phyloP scores from a whole-genome alignment of 1,140 invertebrate genomes.

The Sarcophaga bullata region DNA sequence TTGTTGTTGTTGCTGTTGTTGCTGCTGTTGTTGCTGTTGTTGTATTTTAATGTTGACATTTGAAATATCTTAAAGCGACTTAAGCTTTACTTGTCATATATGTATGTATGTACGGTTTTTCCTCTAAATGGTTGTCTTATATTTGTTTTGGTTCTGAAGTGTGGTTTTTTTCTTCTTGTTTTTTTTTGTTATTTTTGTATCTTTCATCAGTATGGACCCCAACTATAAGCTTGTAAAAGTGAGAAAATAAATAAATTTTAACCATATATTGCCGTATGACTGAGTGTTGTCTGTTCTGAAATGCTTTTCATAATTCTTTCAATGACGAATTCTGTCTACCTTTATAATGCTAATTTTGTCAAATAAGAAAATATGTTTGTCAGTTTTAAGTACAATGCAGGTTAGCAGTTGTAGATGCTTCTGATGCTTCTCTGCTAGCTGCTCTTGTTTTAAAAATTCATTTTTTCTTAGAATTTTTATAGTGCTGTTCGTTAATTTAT shows the following conservation, averaged over 20 bases:
- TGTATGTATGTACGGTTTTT: background rate
- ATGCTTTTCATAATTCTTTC: no score
- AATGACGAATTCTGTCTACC: no score
- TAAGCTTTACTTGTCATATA: constrained; percentile 17
- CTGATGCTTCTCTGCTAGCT: background rate
- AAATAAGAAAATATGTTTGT: no score
- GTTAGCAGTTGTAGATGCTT: no score
- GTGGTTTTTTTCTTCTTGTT: background rate
- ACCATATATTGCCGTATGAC: no score
- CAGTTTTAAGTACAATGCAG: no score
- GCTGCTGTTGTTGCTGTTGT: no score
- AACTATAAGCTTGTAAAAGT: no score
- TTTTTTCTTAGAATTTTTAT: constrained; percentile 14
- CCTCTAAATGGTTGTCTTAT: background rate
- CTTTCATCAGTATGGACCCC: no score
- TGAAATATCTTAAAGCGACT: constrained; percentile 24
- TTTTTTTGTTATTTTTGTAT: no score
- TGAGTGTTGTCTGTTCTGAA: no score
- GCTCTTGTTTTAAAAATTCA: constrained; percentile 9
- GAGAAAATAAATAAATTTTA: no score
- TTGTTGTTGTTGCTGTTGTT: background rate
- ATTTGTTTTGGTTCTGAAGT: constrained; percentile 10
- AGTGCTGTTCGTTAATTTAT: background rate
- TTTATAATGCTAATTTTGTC: constrained; percentile 9
- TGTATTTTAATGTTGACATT: background rate